Evolutionary conservation across 1,140 invertebrate species (phyloP), one percentile per base, ranked within the genome.

Genomic region (Pogonomyrmex barbatus): DNA sequence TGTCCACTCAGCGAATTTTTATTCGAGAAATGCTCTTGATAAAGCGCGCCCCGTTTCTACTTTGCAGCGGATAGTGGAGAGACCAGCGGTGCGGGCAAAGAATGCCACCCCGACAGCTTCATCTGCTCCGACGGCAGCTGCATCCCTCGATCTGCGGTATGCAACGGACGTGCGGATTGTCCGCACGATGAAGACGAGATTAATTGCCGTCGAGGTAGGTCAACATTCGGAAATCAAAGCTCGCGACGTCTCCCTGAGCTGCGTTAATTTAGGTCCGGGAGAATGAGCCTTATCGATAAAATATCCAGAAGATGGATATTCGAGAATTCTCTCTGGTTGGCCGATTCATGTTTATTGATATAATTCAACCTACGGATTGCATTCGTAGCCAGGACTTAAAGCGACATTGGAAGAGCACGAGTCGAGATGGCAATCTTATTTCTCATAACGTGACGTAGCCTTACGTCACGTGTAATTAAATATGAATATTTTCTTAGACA

Each of bases 131-230:
- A 95, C 30, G 95, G 95, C 5, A 89, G 85, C 6, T 99, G 98
- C 91, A 95, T 98, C 42, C 95, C 96, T 0, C 79, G 94, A 0
- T 89, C 94, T 1, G 92, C 96, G 47, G 96, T 98, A 86, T 99
- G 98, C 92, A 96, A 99, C 91, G 96, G 96, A 1, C 94, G 95
- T 0, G 50, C 91, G 4, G 97, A 99, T 91, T 99, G 99, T 94
- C 95, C 96, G 0, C 97, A 98, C 94, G 96, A 95, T 2, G 97
- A 97, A 2, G 98, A 99, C 94, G 97, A 98, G 93, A 92, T 94
- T 2, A 87, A 90, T n/a, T 95, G 94, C 79, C 89, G 58, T 36
- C 79, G 50, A 87, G 91, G 94, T 95, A 90, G 92, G 92, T 82
- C 14, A 4, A 52, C 4, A 5, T 12, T 0, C 10, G 9, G n/a